Evolutionary conservation across 2,797 vertebrate genomes (phyloP).

Genomic region (Darevskia nairensis): DNA sequence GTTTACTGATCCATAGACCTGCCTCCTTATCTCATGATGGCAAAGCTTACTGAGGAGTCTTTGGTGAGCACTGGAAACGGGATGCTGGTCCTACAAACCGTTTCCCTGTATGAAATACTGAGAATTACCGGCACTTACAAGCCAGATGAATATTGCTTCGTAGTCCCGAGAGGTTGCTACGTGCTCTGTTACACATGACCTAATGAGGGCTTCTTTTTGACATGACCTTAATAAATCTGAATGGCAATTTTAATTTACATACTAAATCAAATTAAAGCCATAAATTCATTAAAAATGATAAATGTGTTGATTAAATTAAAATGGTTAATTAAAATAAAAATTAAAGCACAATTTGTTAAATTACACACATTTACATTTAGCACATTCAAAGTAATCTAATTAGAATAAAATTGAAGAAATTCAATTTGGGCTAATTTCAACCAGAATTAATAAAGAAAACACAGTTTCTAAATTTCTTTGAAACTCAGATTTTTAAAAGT

Average conservation of each 20-base stretch:
- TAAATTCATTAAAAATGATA: slow-evolving; percentile 8
- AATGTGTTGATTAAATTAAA: slow-evolving; percentile 37
- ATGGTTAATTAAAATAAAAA: slow-evolving; percentile 35
- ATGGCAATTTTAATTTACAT: slow-evolving; percentile 5
- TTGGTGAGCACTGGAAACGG: too few relatives aligned
- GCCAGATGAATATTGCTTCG: neutral
- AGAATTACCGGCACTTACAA: neutral
- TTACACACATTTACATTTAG: slow-evolving; percentile 16
- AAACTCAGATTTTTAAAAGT: neutral
- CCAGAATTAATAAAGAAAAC: neutral
- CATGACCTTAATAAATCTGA: slow-evolving; percentile 23
- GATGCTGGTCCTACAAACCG: neutral
- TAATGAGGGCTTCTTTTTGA: neutral
- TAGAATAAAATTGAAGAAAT: slow-evolving; percentile 28
- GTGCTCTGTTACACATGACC: neutral
- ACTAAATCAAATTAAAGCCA: slow-evolving; percentile 25
- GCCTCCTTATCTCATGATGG: too few relatives aligned
- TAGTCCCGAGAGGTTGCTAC: neutral
- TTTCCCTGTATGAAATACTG: neutral
- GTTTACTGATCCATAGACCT: too few relatives aligned
- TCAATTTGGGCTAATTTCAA: slow-evolving; percentile 34
- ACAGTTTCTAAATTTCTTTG: neutral
- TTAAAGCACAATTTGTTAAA: slow-evolving; percentile 31
- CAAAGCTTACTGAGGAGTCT: too few relatives aligned
- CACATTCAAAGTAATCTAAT: slow-evolving; percentile 21